Evolutionary conservation across 2,797 vertebrate species (phyloP).

Genomic region (Aselliscus stoliczkanus): DNA sequence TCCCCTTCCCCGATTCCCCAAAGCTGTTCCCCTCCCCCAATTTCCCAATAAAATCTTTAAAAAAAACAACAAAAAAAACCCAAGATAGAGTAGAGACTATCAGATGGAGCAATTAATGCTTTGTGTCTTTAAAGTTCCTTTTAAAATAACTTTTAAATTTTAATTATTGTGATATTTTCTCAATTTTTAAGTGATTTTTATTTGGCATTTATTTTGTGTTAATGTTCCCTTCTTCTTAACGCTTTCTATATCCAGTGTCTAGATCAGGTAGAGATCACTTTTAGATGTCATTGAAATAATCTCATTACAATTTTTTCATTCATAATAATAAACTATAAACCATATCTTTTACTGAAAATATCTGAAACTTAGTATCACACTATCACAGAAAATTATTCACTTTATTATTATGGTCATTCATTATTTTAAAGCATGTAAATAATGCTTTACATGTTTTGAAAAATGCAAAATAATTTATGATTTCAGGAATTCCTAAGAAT

Average conservation of each 20-base stretch:
- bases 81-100: too few species aligned
- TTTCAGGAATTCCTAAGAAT: not conserved
- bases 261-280: not conserved
- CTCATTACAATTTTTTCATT: not conserved
- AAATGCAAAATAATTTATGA: not conserved
- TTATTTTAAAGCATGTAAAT: not conserved
- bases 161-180: not conserved
- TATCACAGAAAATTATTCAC: not conserved
- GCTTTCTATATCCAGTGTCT: not conserved
- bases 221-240: not conserved
- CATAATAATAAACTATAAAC: not conserved
- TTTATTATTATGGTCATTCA: not conserved
- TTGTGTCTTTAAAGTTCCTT: not conserved
- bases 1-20: too few species aligned
- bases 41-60: not conserved
- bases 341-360: not conserved
- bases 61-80: too few species aligned
- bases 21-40: too few species aligned
- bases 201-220: not conserved
- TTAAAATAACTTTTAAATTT: not conserved
- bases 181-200: slow-evolving; percentile 8
- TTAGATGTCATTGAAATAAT: not conserved
- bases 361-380: not conserved
- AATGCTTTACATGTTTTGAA: not conserved
- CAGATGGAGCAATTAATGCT: too few species aligned